A percentile compares a stretch with the other conserved stretches of the same genome.
Evolutionary conservation across 2,888 invertebrate species (phyloP).

Genomic region (Eupelmus urozonus): DNA sequence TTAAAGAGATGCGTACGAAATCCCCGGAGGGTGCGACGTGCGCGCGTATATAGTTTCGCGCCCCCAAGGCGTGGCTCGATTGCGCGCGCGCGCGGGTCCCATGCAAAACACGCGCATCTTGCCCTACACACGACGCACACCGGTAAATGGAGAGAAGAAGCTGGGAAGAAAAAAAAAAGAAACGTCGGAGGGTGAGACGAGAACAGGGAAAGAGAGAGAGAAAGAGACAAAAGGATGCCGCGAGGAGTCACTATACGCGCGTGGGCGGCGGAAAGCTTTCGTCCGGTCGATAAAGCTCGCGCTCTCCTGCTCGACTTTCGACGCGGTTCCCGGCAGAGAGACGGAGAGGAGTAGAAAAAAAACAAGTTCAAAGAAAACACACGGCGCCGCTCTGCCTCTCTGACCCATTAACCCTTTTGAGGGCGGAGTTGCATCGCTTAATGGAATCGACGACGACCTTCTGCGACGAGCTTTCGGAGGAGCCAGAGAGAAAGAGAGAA

Average conservation of each 20-base stretch:
- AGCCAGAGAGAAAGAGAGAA: too few relatives aligned
- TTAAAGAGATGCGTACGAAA: conserved; percentile 20
- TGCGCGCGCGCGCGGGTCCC: conserved; percentile 10
- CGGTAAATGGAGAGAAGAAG: background rate
- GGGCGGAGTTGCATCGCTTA: conserved; percentile 24
- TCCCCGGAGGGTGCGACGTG: conserved; percentile 10
- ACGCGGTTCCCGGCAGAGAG: conserved; percentile 3
- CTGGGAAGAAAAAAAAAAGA: conserved; percentile 6
- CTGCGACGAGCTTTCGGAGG: background rate
- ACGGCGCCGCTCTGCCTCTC: conserved; percentile 5
- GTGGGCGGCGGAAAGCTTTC: conserved; percentile 46
- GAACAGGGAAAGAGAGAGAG: conserved; percentile 9
- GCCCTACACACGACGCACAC: background rate
- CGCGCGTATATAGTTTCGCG: conserved; percentile 7
- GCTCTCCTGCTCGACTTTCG: conserved; percentile 51
- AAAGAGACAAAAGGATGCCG: background rate
- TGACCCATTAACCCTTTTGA: conserved; percentile 54
- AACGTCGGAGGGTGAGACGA: background rate
- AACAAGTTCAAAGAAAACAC: conserved; percentile 28
- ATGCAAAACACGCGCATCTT: conserved; percentile 22
- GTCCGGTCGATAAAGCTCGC: conserved; percentile 56
- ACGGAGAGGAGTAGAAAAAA: background rate
- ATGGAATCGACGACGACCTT: conserved; percentile 42
- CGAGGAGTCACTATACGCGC: conserved; percentile 45
- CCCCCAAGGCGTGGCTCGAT: conserved; percentile 49